phyloP scores from a whole-genome alignment of 2,888 invertebrate genomes.

The Nebria brevicollis region DNA sequence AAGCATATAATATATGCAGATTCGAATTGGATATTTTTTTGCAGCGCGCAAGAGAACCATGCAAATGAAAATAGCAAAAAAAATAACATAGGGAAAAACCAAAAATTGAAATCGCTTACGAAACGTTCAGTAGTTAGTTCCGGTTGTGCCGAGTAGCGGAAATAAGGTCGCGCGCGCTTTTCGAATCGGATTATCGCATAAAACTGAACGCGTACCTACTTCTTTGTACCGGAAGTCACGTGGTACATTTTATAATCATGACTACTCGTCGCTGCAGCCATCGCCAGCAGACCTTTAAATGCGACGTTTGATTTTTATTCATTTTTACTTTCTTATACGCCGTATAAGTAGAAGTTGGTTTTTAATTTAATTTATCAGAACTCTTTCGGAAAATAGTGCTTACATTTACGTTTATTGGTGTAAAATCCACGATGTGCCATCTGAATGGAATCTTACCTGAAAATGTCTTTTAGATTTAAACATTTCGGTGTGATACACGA shows the following conservation, averaged over 20 bases:
- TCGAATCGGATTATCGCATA: conserved; percentile 12
- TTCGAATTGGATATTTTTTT: conserved; percentile 12
- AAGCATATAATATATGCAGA: conserved; percentile 10
- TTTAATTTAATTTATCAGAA: too few relatives aligned
- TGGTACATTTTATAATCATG: conserved; percentile 38
- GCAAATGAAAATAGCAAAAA: neutral
- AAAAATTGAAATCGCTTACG: conserved; percentile 20
- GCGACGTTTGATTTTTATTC: neutral
- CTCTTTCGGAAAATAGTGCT: too few relatives aligned
- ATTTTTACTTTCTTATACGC: neutral
- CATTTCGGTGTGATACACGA: too few relatives aligned
- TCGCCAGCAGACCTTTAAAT: neutral
- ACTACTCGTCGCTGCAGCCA: neutral
- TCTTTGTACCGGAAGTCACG: conserved; percentile 37
- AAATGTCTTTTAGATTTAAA: too few relatives aligned
- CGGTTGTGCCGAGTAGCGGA: conserved; percentile 22
- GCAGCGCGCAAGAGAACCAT: neutral
- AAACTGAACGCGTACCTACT: conserved; percentile 2
- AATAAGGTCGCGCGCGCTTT: conserved; percentile 13
- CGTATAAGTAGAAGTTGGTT: too few relatives aligned
- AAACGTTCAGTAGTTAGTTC: conserved; percentile 18
- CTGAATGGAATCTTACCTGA: too few relatives aligned
- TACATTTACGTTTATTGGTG: too few relatives aligned
- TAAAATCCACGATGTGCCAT: too few relatives aligned
- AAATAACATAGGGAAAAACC: neutral